These are phyloP conservation scores for Catocala sponsa DNA, from an alignment of 2,888 invertebrate genomes.

Conservation along the genomic window DNA sequence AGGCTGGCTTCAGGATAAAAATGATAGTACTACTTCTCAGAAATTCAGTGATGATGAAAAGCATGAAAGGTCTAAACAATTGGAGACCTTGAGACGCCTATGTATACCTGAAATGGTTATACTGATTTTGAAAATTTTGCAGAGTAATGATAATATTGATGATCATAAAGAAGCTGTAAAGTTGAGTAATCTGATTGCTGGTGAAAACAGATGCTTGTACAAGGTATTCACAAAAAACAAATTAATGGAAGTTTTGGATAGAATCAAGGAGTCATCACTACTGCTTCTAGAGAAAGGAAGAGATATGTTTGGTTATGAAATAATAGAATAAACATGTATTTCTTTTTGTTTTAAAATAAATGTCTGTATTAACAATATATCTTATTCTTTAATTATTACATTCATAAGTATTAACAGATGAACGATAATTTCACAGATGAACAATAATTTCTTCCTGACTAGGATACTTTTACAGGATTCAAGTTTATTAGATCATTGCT, in stretches of 20 bases:
- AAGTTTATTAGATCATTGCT: slow-evolving; percentile 97
- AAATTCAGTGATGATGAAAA: slow-evolving; percentile 81
- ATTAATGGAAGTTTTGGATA: slow-evolving; percentile 92
- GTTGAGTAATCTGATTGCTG: slow-evolving; percentile 93
- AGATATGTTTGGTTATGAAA: slow-evolving; percentile 94
- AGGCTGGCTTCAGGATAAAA: slow-evolving; percentile 95
- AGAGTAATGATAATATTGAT: slow-evolving; percentile 92
- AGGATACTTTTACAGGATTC: slow-evolving; percentile 84
- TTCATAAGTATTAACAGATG: slow-evolving; percentile 34
- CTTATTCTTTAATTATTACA: slow-evolving; percentile 52
- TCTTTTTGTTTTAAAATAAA: slow-evolving; percentile 60
- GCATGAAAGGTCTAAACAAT: slow-evolving; percentile 89
- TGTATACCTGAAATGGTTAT: slow-evolving; percentile 95
- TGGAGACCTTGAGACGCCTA: slow-evolving; percentile 92
- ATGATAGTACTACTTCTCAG: slow-evolving; percentile 80
- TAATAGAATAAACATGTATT: slow-evolving; percentile 50
- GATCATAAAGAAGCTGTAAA: slow-evolving; percentile 91
- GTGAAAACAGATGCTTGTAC: slow-evolving; percentile 93
- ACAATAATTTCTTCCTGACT: slow-evolving; percentile 32
- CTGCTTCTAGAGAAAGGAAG: slow-evolving; percentile 91
- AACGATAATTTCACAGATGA: slow-evolving; percentile 20
- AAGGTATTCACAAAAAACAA: slow-evolving; percentile 94
- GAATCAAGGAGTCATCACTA: slow-evolving; percentile 93
- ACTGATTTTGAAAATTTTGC: slow-evolving; percentile 93
- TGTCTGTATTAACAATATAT: slow-evolving; percentile 62